Base-by-base conservation (phyloP, 2,797 vertebrate genomes). In the Ibycter americanus region DNA sequence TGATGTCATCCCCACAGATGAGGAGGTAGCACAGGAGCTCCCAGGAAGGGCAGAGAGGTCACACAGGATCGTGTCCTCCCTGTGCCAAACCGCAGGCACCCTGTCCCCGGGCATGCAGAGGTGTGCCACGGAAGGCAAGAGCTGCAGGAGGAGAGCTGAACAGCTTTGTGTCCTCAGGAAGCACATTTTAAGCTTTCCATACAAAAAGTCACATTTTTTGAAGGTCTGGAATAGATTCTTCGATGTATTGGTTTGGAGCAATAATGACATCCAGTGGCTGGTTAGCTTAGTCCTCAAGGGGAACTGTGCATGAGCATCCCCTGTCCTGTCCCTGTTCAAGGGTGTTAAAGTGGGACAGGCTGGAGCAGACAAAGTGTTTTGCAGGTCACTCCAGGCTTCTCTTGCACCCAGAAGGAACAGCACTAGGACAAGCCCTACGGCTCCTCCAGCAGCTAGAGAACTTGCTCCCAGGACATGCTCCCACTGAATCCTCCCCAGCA, bases 221-320 rank as follows among this genome's bases (percentile, higher is more conserved):
- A 82, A 91, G 40, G 20, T 84, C 59, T 83, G 86, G 82, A 97
- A 93, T n/a, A 92, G 67, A 87, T 49, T 58, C 25, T 55, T 80
- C 42, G 7, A 8, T 59, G 86, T 76, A 72, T 92, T 96, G 96
- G 84, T 97, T 95, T 97, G 87, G 94, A 95, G 93, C 97, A 97
- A 97, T 94, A 97, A 96, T 97, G 97, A 97, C 97, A 97, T 96
- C 97, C 96, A 96, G 97, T 96, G 97, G 97, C 52, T 93, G 95
- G 63, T 92, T 90, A 54, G 86, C 63, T 97, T 34, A 93, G 85
- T 56, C 93, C 93, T 94, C 83, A 42, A 40, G 90, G 89, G 89
- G 82, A 91, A 84, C 59, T 0, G 1, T 38, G 61, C 23, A 36
- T 2, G 29, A 78, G 52, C 59, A 63, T 89, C 77, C 47, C 42